Percentiles rank a stretch among this genome's conserved stretches.
Conservation (phyloP, 2,113 vertebrate genomes). For the Anarhynchus alexandrinus region DNA sequence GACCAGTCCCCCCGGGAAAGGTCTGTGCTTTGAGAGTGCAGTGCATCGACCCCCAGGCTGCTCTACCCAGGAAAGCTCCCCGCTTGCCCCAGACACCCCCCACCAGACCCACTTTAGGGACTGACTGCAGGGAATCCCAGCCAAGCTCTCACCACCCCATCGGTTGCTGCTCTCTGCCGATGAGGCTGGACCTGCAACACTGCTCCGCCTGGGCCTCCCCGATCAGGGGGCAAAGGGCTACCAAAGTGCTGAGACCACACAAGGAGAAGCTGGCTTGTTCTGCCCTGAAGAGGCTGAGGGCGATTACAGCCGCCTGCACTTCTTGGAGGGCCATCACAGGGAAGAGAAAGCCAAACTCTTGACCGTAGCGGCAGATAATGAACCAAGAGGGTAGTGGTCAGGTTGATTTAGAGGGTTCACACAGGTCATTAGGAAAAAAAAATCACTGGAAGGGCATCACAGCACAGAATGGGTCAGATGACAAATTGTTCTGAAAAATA, state of each 20-base stretch:
- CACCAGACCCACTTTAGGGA: accelerated
- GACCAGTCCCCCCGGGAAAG: accelerated
- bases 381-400: not conserved
- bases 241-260: accelerated
- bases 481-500: accelerated
- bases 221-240: accelerated
- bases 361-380: accelerated
- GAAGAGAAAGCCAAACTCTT: not conserved
- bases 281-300: not conserved
- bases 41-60: not conserved
- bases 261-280: not conserved
- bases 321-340: accelerated
- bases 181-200: not conserved
- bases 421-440: not conserved
- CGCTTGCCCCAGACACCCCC: not conserved
- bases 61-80: not conserved
- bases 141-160: accelerated
- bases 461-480: accelerated
- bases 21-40: accelerated
- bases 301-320: accelerated
- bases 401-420: not conserved
- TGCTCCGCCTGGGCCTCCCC: not conserved
- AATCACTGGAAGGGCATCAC: not conserved
- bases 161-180: accelerated
- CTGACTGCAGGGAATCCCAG: not conserved